Conservation (phyloP, 1,140 invertebrate genomes). For the Helicoverpa armigera region DNA sequence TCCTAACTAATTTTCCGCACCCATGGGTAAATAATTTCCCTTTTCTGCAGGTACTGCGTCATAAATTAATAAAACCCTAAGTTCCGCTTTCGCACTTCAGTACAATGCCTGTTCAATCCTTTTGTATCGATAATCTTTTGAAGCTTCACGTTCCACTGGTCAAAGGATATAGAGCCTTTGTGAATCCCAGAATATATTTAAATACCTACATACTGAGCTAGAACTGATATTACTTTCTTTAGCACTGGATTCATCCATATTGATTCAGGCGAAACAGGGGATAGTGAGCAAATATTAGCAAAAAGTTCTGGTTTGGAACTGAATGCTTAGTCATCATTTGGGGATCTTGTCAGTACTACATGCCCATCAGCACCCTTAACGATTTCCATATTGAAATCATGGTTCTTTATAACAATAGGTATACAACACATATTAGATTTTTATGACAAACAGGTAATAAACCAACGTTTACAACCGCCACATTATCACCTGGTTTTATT, state of each 20-base stretch:
- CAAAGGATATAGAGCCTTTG: slow-evolving; percentile 31
- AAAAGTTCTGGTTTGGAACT: no score
- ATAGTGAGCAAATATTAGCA: no score
- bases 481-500: slow-evolving; percentile 37
- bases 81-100: not conserved
- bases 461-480: slow-evolving; percentile 18
- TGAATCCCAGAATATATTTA: slow-evolving; percentile 12
- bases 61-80: slow-evolving; percentile 19
- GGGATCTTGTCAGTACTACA: no score
- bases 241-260: no score
- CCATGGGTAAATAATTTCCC: no score
- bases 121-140: slow-evolving; percentile 32
- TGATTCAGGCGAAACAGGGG: no score
- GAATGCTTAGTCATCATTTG: no score
- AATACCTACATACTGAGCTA: not conserved
- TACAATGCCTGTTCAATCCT: slow-evolving; percentile 28
- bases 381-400: not conserved
- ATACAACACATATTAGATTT: not conserved
- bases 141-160: slow-evolving; percentile 13
- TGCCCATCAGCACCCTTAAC: no score
- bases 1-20: no score
- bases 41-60: not conserved
- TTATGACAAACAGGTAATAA: slow-evolving; percentile 10
- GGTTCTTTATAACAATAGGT: not conserved
- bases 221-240: not conserved